Conservation (phyloP, 2,888 invertebrate species). For the Philereme vetulata region DNA sequence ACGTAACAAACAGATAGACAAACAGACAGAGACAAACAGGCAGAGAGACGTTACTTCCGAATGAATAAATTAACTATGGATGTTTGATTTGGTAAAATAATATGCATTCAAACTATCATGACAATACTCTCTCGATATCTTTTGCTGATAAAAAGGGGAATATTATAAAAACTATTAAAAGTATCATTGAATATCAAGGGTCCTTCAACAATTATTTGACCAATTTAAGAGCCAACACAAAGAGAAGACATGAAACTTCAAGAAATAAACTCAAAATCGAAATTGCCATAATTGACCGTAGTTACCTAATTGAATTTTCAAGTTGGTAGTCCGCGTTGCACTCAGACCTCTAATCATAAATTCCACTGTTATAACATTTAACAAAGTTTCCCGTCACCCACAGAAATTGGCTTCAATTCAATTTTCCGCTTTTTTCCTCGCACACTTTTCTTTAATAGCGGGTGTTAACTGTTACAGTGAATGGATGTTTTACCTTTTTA, state of each 20-base stretch:
- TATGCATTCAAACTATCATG: too few relatives aligned
- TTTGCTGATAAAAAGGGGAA: too few relatives aligned
- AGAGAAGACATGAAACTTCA: conserved; percentile 18
- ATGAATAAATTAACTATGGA: too few relatives aligned
- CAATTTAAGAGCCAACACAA: conserved; percentile 21
- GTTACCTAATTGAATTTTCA: conserved; percentile 57
- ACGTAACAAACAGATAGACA: too few relatives aligned
- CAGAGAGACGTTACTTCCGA: too few relatives aligned
- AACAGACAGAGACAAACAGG: too few relatives aligned
- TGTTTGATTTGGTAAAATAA: too few relatives aligned
- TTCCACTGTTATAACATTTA: conserved; percentile 64
- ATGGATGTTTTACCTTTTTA: conserved; percentile 45
- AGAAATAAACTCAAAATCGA: conserved; percentile 26
- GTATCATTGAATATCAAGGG: conserved; percentile 2
- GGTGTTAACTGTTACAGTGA: conserved; percentile 48
- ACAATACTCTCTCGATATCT: too few relatives aligned
- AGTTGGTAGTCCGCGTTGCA: conserved; percentile 51
- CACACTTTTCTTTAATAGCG: conserved; percentile 43
- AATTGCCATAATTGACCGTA: conserved; percentile 45
- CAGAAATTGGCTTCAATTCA: conserved; percentile 65
- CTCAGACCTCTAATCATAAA: conserved; percentile 63
- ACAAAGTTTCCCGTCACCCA: conserved; percentile 65
- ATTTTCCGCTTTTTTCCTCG: conserved; percentile 46
- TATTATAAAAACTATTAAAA: not conserved
- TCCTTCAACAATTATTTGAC: conserved; percentile 1